phyloP scores from a whole-genome alignment of 2,888 invertebrate genomes.

The Neria commutata region DNA sequence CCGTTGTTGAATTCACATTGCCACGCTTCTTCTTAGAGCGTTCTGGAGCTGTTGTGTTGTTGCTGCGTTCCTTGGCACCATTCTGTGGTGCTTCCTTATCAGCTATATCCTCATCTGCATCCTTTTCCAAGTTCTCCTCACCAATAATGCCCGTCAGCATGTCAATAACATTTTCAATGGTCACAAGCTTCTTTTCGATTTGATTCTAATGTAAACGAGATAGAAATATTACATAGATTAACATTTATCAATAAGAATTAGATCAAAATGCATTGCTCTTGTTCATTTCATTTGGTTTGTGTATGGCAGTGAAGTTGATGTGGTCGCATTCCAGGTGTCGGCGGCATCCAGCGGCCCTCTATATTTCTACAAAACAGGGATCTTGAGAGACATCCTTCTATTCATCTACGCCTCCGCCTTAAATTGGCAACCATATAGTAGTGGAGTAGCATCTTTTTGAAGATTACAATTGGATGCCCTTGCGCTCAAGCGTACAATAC shows the following conservation, averaged over 20 bases:
- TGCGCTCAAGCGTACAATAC: background rate
- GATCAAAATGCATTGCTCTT: no score
- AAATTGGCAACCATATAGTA: no score
- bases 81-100: constrained; percentile 33
- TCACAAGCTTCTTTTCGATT: constrained; percentile 65
- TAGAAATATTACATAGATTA: background rate
- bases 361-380: no score
- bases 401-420: no score
- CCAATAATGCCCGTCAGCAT: constrained; percentile 86
- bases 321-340: no score
- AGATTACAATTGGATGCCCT: no score
- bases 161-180: constrained; percentile 85
- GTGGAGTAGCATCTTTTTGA: no score
- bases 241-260: background rate
- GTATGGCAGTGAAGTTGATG: background rate
- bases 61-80: constrained; percentile 12
- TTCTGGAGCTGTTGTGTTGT: background rate
- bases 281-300: background rate
- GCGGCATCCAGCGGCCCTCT: no score
- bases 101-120: constrained; percentile 26
- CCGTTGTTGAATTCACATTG: background rate
- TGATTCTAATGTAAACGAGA: constrained; percentile 48
- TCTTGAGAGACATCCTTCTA: no score
- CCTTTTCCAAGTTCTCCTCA: constrained; percentile 65
- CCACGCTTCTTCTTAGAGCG: constrained; percentile 25